A percentile compares a stretch with the other conserved stretches of the same genome.
These are phyloP conservation scores for Ailurus styani DNA, from an alignment of 2,113 vertebrate genomes.

Conservation along the genomic window DNA sequence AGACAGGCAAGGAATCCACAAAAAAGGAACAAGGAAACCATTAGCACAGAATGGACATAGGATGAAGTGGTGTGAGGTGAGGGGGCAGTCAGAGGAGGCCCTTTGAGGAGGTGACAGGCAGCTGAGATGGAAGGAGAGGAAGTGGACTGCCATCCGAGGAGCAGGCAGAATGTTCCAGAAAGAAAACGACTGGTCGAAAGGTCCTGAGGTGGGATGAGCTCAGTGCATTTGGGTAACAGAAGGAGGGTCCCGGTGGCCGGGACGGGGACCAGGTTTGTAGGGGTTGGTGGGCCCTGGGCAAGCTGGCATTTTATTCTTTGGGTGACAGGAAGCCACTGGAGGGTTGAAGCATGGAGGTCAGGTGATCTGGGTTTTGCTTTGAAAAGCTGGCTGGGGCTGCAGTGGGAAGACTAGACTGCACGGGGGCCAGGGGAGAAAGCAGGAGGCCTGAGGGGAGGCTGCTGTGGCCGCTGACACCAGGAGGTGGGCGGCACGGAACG, in stretches of 20 bases:
- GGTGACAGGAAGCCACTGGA: not conserved
- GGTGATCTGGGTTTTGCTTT: not conserved
- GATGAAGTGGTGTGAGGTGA: not conserved
- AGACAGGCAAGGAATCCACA: accelerated
- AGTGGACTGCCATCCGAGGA: not conserved
- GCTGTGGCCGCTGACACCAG: not conserved
- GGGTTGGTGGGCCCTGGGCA: not conserved
- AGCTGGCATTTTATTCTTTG: not conserved
- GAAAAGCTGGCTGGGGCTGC: not conserved
- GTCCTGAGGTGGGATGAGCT: not conserved
- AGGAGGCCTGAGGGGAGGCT: not conserved
- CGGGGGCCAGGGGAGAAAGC: not conserved
- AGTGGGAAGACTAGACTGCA: not conserved
- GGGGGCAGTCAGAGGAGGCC: not conserved
- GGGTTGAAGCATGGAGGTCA: not conserved
- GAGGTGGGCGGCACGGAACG: not conserved
- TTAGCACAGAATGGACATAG: not conserved
- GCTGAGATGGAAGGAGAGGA: not conserved
- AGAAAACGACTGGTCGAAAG: not conserved
- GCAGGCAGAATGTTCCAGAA: not conserved
- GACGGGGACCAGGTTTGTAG: accelerated
- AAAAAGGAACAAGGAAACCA: not conserved
- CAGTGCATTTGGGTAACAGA: not conserved
- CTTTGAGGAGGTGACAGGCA: not conserved
- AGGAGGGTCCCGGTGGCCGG: not conserved